Evolutionary conservation across 2,113 vertebrate species (phyloP), one percentile per base, ranked within the genome.

Genomic region (Passer montanus): DNA sequence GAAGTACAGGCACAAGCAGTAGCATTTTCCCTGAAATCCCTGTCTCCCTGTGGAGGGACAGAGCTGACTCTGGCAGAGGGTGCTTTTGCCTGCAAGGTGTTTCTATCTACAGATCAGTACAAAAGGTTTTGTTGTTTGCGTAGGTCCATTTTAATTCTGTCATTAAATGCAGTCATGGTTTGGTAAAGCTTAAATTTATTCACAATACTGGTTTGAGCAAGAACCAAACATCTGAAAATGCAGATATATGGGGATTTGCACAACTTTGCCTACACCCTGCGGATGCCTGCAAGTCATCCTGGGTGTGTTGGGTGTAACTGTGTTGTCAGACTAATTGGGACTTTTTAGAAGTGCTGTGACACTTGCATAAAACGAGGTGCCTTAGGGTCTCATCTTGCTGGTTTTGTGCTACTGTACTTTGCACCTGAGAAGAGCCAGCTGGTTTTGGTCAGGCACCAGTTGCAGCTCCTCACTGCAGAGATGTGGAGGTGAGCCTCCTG

Each of bases 191-290:
- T 58, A 13, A 35, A 19, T 43, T 75, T 62, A 23, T 58, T 79
- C 5, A 11, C 10, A 3, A 21, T 10, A 15, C 1, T 10, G 5
- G 37, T 66, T 90, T 72, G 16, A 10, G 24, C 12, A 35, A 66
- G 66, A 87, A 9, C 17, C 5, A 35, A 56, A 30, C 10, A 14
- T 15, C 7, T 73, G 53, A 69, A 81, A 84, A 76, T 5, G 20
- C 1, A 0, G 6, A 30, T 2, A 3, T 9, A 5, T 2, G 39
- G 50, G 17, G 8, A 10, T n/a, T 56, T 11, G 4, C 8, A 39
- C 20, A 52, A 8, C 20, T 69, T 66, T 11, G 20, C 17, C 41
- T 46, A 4, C 3, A 2, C 5, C 2, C 28, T 50, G 52, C 35
- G 8, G 4, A 20, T 37, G 10, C 2, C 3, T 20, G 31, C 10